phyloP scores from a whole-genome alignment of 2,888 invertebrate species.

The Cephonodes hylas region DNA sequence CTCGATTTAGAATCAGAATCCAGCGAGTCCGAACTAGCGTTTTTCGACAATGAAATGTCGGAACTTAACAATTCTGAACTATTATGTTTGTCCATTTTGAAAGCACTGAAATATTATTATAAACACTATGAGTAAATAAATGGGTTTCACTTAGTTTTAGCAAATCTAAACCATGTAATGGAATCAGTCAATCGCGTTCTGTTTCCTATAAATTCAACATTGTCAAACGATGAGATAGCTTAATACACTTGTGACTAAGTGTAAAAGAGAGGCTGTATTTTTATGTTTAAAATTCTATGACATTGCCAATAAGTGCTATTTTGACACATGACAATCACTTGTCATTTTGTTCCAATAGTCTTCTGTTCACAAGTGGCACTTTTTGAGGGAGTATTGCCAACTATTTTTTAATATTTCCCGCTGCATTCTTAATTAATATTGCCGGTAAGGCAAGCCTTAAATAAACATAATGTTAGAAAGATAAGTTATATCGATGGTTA shows the following conservation, averaged over 20 bases:
- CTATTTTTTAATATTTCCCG: background rate
- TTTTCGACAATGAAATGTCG: conserved; percentile 85
- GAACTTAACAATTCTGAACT: conserved; percentile 84
- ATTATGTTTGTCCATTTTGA: conserved; percentile 83
- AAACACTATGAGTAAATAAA: background rate
- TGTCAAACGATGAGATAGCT: background rate
- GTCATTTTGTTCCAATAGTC: background rate
- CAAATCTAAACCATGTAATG: background rate
- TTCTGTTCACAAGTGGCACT: background rate
- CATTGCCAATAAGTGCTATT: background rate
- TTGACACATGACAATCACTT: background rate
- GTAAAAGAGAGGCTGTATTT: background rate
- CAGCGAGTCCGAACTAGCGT: conserved; percentile 90
- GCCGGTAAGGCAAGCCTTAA: background rate
- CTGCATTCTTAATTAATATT: background rate
- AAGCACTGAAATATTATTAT: background rate
- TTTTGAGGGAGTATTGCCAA: background rate
- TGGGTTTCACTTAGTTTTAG: background rate
- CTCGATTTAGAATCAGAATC: conserved; percentile 93
- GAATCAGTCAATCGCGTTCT: background rate
- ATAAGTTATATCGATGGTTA: background rate
- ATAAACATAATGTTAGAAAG: background rate
- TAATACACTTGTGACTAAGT: background rate
- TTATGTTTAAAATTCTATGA: background rate
- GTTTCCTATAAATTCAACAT: background rate